phyloP scores from a whole-genome alignment of 2,888 invertebrate genomes.

The Orthonevra nobilis region DNA sequence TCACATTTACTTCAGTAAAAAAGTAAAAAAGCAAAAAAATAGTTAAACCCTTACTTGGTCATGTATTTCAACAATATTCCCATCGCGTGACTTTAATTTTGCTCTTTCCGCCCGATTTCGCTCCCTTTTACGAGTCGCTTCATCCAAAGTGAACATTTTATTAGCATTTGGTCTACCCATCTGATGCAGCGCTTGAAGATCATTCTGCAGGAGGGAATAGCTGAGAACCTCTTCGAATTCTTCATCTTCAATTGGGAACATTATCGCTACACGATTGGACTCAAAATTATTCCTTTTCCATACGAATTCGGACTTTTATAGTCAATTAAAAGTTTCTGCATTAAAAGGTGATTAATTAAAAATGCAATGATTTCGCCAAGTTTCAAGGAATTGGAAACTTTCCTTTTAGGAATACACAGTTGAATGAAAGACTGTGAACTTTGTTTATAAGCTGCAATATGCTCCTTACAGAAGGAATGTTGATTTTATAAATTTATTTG shows the following conservation, averaged over 20 bases:
- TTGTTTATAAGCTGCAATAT: no score
- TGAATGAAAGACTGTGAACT: no score
- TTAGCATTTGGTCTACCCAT: conserved; percentile 14
- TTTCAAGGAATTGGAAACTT: no score
- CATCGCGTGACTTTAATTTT: conserved; percentile 82
- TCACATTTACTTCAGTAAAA: no score
- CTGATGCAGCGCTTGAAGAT: conserved; percentile 32
- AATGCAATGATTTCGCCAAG: no score
- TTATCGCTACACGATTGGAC: background rate
- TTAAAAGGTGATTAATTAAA: conserved; percentile 53
- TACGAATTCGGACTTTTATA: no score
- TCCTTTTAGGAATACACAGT: no score
- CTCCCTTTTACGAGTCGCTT: conserved; percentile 56
- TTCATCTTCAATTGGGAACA: conserved; percentile 53
- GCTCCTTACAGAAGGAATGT: no score
- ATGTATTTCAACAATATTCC: conserved; percentile 83
- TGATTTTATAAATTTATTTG: no score
- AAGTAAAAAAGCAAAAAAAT: background rate
- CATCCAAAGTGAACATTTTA: conserved; percentile 35
- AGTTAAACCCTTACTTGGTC: conserved; percentile 77
- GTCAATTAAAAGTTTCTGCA: background rate
- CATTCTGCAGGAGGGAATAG: conserved; percentile 35
- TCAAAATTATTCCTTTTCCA: background rate
- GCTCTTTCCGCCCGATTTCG: conserved; percentile 79
- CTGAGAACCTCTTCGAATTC: conserved; percentile 60